Evolutionary conservation across 2,888 invertebrate genomes (phyloP).

Genomic region (Actias luna): DNA sequence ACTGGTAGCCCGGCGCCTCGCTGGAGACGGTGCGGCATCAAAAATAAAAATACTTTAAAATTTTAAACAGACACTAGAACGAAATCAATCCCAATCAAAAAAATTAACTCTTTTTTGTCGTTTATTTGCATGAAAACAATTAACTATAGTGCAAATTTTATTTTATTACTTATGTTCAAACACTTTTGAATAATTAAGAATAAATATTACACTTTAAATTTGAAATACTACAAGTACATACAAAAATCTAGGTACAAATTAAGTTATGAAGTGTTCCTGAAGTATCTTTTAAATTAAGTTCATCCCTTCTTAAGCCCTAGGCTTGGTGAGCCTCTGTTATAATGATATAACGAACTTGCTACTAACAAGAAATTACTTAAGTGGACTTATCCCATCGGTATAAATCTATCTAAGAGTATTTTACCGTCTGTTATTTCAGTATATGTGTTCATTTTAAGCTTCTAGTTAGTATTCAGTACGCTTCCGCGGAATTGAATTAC

Average conservation of each 20-base stretch:
- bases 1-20: constrained; percentile 55
- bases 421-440: constrained; percentile 39
- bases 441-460: constrained; percentile 44
- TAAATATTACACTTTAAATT: no score
- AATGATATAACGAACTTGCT: neutral
- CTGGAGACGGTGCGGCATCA: constrained; percentile 44
- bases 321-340: neutral
- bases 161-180: no score
- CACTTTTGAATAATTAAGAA: no score
- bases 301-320: neutral
- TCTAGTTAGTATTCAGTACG: constrained; percentile 48
- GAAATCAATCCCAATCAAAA: neutral
- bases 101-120: neutral
- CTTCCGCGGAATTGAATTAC: constrained; percentile 50
- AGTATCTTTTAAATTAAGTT: no score
- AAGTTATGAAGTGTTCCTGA: no score
- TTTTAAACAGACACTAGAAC: constrained; percentile 19
- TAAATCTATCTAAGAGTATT: constrained; percentile 25
- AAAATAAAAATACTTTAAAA: constrained; percentile 49
- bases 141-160: no score
- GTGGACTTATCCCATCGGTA: constrained; percentile 1
- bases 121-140: no score
- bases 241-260: no score
- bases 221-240: no score
- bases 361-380: constrained; percentile 4